Evolutionary conservation across 1,140 invertebrate genomes (phyloP).

Genomic region (Ridgeia piscesae): DNA sequence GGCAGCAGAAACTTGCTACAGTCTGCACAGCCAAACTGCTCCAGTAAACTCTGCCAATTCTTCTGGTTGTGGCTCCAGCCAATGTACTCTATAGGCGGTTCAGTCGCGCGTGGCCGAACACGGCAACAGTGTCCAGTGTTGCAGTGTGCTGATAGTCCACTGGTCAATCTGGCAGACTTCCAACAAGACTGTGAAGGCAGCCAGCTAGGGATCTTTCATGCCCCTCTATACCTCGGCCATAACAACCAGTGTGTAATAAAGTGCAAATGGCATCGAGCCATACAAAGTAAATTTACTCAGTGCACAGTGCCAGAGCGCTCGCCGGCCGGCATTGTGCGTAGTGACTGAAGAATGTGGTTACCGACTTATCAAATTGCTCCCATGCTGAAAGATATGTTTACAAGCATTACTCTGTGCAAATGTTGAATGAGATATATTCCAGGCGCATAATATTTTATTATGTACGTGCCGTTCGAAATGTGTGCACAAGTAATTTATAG

Average conservation of each 20-base stretch:
- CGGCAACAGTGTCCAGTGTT: neutral
- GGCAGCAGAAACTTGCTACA: neutral
- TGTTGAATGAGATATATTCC: conserved; percentile 1
- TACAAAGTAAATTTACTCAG: neutral
- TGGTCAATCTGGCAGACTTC: neutral
- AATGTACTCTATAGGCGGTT: neutral
- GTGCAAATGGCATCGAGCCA: neutral
- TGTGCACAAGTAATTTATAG: neutral
- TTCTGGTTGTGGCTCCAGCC: neutral
- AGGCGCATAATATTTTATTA: neutral
- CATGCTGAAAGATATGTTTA: neutral
- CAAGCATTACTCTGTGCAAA: neutral
- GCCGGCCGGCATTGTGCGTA: neutral
- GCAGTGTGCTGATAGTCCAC: neutral
- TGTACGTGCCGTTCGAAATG: neutral
- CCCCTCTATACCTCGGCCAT: neutral
- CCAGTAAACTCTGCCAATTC: neutral
- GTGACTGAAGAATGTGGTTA: neutral
- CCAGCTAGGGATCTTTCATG: neutral
- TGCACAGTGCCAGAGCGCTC: neutral
- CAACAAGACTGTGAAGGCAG: neutral
- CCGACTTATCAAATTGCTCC: neutral
- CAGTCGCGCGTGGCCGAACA: neutral
- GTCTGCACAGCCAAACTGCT: neutral
- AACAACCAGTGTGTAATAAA: conserved; percentile 6